phyloP scores from a whole-genome alignment of 2,888 invertebrate genomes.

The Eristalinus sepulchralis region DNA sequence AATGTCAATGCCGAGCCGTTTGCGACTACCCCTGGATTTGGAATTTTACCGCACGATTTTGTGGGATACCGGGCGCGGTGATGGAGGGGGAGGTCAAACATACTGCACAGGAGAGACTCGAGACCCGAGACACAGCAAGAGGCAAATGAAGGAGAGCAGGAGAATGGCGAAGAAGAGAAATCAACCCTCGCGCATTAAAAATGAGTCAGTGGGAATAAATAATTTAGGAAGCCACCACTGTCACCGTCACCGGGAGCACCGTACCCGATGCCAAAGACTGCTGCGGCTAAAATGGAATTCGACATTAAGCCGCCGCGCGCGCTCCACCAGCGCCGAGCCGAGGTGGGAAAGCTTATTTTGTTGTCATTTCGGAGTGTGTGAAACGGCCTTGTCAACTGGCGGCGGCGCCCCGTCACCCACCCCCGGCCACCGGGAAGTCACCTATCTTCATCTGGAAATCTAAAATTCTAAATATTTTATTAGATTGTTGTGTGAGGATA shows the following conservation, averaged over 20 bases:
- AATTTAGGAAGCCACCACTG: conserved; percentile 56
- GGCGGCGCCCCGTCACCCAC: not conserved
- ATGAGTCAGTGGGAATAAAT: conserved; percentile 65
- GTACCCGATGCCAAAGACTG: conserved; percentile 45
- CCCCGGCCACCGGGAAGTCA: not conserved
- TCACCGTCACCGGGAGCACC: conserved; percentile 45
- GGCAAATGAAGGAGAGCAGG: too few relatives aligned
- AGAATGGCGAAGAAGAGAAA: not conserved
- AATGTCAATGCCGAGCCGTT: conserved; percentile 59
- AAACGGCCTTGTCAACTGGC: conserved; percentile 40
- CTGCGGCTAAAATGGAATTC: conserved; percentile 62
- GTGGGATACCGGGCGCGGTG: not conserved
- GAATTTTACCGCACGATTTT: too few relatives aligned
- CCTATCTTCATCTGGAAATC: conserved; percentile 59
- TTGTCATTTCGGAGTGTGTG: not conserved
- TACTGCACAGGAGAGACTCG: not conserved
- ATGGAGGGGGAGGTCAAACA: not conserved
- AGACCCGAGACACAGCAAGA: not conserved
- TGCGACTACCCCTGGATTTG: conserved; percentile 14
- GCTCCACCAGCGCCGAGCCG: not conserved
- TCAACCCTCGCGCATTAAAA: conserved; percentile 62
- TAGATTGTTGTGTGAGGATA: conserved; percentile 67
- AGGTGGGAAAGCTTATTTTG: conserved; percentile 11
- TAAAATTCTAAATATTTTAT: conserved; percentile 71
- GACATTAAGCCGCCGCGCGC: conserved; percentile 45